Evolutionary conservation across 1,140 invertebrate species (phyloP), one percentile per base, ranked within the genome.

Genomic region (Zaprionus ornatus): DNA sequence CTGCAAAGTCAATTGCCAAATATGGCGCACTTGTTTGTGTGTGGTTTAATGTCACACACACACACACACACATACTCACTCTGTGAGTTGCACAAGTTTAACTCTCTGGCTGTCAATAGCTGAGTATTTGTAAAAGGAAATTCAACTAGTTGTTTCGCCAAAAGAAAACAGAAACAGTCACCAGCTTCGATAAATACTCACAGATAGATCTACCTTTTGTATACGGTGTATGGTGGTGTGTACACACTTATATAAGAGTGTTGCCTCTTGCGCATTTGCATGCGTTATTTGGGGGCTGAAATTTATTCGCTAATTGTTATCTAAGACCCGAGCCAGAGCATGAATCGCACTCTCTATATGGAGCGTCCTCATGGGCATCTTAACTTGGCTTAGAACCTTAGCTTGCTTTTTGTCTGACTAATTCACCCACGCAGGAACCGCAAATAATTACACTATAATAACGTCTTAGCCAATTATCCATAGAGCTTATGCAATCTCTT

Each of bases 1-100:
- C 79, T 82, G 86, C 85, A 85, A 90, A 90, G 85, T 90, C 85
- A 90, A 90, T 90, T 90, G 75, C 85, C 86, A 90, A 90, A 90
- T 90, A 90, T 90, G 85, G 85, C 72, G 37, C 71, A 85, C 85
- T 85, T 90, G 85, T 82, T 87, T 85, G 82, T 90, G 78, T 88
- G 86, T 84, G 79, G 85, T 77, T 90, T 90, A 90, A 90, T 90
- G 85, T 90, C 85, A 88, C 74, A 81, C 81, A 76, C 71, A 77
- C 69, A 73, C 32, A 57, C 50, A 45, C 37, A 27, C 5, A 52
- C 12, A 45, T 19, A 42, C 32, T 7, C 35, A 45, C 21, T 57
- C 25, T 55, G 17, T 64, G 54, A 62, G 40, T 29, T 48, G 70
- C 74, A 81, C 80, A 88, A 90, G 86, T 82, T 72, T 72, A 90